Base-by-base conservation (phyloP, 1,140 invertebrate genomes). In the Melitaea cinxia region DNA sequence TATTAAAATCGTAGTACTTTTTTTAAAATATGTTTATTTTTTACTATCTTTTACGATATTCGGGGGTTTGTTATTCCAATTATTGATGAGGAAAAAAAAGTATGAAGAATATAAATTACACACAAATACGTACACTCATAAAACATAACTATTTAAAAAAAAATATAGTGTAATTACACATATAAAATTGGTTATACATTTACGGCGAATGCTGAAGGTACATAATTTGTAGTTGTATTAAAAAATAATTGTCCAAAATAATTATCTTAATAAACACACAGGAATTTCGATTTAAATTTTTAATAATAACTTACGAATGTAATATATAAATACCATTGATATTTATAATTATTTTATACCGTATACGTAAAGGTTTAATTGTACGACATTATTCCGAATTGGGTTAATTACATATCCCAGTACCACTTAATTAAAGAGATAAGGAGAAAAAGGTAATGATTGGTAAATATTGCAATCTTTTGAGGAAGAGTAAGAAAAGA, bases 401-500 rank as follows among this genome's bases (percentile, higher is more conserved):
- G 10, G 30, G 52, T 14, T 21, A 55, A 55, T 30, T 10, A 14
- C 26, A 33, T 42, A 53, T 33, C 14, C 50, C 14, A 23, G 33
- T 55, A 37, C 33, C 17, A 30, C 33, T 55, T 55, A 42, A 55
- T 55, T 42, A 55, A 55, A 17, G 4, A 55, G 33, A 55, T 39
- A 55, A 24, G 53, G 12, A 21, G 42, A 47, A 23, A n/a, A 37
- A 55, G 21, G 14, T 55, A 55, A 39, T 55, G 53, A 7, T 21
- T 35, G 10, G 24, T 39, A 55, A 39, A 33, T 55, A 55, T 39
- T 39, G 24, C 24, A 55, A 55, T 55, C 53, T 24, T 24, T 15
- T 39, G 53, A 55, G 53, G 42, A 39, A 55, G 21, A 24, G 53
- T 23, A 24, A 55, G 26, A 10, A 47, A 47, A 47, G 9, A 23